Evolutionary conservation across 2,113 vertebrate genomes (phyloP).

Genomic region (Scatophagus argus): DNA sequence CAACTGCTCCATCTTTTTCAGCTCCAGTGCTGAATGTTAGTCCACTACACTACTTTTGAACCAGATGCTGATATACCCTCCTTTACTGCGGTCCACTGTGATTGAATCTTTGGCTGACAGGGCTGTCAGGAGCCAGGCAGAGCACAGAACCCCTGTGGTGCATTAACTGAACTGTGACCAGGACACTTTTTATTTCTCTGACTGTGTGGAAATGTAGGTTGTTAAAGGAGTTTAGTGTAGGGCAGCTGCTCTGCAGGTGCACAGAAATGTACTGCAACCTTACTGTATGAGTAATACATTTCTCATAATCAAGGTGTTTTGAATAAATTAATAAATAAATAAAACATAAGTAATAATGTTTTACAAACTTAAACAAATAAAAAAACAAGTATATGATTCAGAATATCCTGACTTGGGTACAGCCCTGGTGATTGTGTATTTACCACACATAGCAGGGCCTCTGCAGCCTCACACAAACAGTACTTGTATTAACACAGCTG

Average conservation of each 20-base stretch:
- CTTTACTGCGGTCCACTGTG: neutral
- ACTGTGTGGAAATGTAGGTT: neutral
- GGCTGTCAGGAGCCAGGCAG: neutral
- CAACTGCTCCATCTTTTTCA: neutral
- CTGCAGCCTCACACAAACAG: neutral
- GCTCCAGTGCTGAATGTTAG: neutral
- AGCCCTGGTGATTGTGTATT: neutral
- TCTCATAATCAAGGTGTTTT: neutral
- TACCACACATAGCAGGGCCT: no score
- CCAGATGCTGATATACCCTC: neutral
- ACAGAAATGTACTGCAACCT: neutral
- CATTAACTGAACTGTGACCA: neutral
- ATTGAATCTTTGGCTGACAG: neutral
- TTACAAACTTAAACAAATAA: no score
- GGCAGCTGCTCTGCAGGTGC: neutral
- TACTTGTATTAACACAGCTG: neutral
- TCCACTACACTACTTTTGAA: neutral
- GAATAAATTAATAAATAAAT: no score
- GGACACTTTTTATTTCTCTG: neutral
- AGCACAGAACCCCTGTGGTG: neutral
- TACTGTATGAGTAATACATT: no score
- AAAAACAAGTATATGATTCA: neutral
- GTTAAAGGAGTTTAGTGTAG: neutral
- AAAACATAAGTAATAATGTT: neutral
- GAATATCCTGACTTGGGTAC: neutral